Base-by-base conservation (phyloP, 2,797 vertebrate genomes). In the Acanthopagrus latus region DNA sequence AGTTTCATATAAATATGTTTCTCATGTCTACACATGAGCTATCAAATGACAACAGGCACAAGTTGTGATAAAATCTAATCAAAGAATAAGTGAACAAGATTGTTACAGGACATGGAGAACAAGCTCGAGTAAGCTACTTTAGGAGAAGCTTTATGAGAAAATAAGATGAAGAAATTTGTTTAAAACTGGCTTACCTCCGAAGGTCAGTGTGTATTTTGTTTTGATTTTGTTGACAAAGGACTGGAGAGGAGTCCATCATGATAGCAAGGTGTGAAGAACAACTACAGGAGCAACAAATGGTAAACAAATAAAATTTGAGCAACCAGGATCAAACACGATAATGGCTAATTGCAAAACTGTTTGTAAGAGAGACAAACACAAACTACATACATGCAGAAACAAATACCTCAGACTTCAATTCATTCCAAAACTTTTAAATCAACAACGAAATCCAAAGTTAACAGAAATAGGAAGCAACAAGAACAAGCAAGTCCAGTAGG, bases 211-310 rank as follows among this genome's bases (percentile, higher is more conserved):
- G 78, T 52, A 88, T 89, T 86, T 92, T 91, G 74, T 92, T 93
- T 20, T 83, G 89, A 83, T 78, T 93, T 87, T 89, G 90, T 52
- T 88, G 88, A 27, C 87, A 78, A 68, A 94, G 91, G 29, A 92
- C 78, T 64, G 90, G 25, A 56, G 85, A 90, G 6, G 90, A 86
- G 55, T 93, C 90, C 95, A 96, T 95, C 9, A 23, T 88, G 67
- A 70, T 7, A 43, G 27, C 20, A 54, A 63, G 20, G 13, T 50
- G 58, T 74, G 54, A 48, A 38, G 9, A 70, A 76, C 25, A 80
- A 81, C 76, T 80, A 13, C 3, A 52, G 41, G 20, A 62, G 9
- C 20, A 64, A 55, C 33, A 70, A 64, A 74, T 46, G 41, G 14
- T 1, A 69, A 44, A 69, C 14, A 64, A 56, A 73, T 13, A 1